These are phyloP conservation scores for Collichthys lucidus DNA, from an alignment of 2,113 vertebrate species.

Conservation along the genomic window DNA sequence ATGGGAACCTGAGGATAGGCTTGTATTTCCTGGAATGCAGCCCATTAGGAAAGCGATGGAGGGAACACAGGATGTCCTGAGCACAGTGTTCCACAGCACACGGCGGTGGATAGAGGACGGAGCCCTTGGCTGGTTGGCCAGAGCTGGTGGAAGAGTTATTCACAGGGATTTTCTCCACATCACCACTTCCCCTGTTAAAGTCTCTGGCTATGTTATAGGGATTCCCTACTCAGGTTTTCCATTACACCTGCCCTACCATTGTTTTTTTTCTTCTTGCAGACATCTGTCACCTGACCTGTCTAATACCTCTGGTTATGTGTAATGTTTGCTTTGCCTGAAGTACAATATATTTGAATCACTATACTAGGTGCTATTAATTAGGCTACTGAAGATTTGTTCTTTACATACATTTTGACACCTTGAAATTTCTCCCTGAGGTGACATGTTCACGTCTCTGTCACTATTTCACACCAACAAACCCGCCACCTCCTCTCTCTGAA, in stretches of 20 bases:
- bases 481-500: constrained; percentile 34
- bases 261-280: neutral
- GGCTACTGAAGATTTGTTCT: neutral
- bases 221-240: constrained; percentile 71
- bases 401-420: constrained; percentile 8
- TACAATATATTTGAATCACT: neutral
- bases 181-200: constrained; percentile 54
- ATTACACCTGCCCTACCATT: constrained; percentile 43
- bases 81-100: constrained; percentile 30
- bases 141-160: constrained; percentile 51
- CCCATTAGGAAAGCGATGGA: constrained; percentile 71
- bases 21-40: constrained; percentile 80
- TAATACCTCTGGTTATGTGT: neutral
- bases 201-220: constrained; percentile 37
- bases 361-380: neutral
- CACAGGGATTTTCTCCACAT: constrained; percentile 75
- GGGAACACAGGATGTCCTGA: constrained; percentile 75
- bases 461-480: constrained; percentile 34
- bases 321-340: neutral
- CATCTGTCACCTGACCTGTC: constrained; percentile 1
- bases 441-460: constrained; percentile 4
- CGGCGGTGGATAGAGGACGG: neutral
- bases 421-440: constrained; percentile 8
- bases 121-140: neutral
- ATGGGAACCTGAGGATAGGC: constrained; percentile 70